A percentile compares a stretch with the other conserved stretches of the same genome.
phyloP scores from a whole-genome alignment of 2,797 vertebrate genomes.

The Neosilurus hyrtlii region DNA sequence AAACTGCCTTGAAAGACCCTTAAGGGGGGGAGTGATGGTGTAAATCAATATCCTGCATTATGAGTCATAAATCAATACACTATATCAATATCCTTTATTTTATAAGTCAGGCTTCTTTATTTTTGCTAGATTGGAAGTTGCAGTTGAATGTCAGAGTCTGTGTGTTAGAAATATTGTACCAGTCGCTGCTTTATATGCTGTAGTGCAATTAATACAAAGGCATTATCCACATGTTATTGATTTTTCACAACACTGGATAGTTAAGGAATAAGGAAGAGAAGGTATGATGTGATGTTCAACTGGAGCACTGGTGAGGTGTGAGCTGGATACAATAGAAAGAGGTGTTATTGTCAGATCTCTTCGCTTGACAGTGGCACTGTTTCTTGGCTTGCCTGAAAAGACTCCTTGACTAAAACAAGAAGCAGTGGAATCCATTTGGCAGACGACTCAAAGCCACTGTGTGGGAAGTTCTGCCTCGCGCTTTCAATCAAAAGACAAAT shows the following conservation, averaged over 20 bases:
- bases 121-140: neutral
- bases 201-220: neutral
- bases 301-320: slow-evolving; percentile 1
- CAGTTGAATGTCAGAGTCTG: neutral
- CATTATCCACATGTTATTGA: neutral
- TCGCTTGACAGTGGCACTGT: slow-evolving; percentile 20
- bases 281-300: slow-evolving; percentile 35
- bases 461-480: slow-evolving; percentile 36
- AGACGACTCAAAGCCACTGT: slow-evolving; percentile 35
- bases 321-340: slow-evolving; percentile 28
- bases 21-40: neutral
- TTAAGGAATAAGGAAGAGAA: slow-evolving; percentile 27
- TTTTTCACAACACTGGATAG: slow-evolving; percentile 35
- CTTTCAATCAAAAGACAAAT: slow-evolving; percentile 39
- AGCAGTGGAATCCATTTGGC: slow-evolving; percentile 39
- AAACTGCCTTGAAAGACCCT: slow-evolving; percentile 2
- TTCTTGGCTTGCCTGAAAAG: slow-evolving; percentile 26
- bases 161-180: neutral
- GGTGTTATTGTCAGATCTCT: slow-evolving; percentile 27
- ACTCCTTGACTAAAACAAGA: slow-evolving; percentile 21
- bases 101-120: neutral
- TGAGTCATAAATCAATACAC: slow-evolving; percentile 19
- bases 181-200: neutral
- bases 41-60: slow-evolving; percentile 18
- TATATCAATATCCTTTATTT: slow-evolving; percentile 16